Base-by-base conservation (phyloP, 2,113 vertebrate genomes). In the Halichoeres trimaculatus region DNA sequence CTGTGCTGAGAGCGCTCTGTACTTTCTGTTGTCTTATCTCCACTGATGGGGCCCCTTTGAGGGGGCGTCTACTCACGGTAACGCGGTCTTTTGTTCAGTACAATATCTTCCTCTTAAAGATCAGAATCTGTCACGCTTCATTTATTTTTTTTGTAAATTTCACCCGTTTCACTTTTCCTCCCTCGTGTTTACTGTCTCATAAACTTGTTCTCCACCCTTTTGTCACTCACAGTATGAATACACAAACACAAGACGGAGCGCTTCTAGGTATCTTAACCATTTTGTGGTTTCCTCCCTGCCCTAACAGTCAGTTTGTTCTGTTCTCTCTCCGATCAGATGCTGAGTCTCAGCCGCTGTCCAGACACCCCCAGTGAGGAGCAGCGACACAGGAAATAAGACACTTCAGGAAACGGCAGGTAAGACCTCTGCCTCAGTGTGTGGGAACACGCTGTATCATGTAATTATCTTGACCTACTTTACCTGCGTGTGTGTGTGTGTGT, bases 361-460 rank as follows among this genome's bases (percentile, higher is more conserved):
- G 71, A 85, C 34, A n/a, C 24, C 53, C 59, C 61, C 77, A 76
- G 36, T 50, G 50, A 81, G 81, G 53, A 87, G 74, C 76, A 83
- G 77, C 80, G 60, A 50, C 65, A 74, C 74, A 82, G 87, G 83
- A 87, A 90, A 78, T 92, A 90, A 81, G 60, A 70, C 36, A 74
- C 85, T 83, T 70, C 17, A 83, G 80, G 76, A 86, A 87, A 87
- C 57, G 50, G 76, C 88, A 90, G 90, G 93, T 94, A 91, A 81
- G 40, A 23, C 30, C 0, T 62, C 2, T 55, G 9, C 67, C 17
- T 1, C 19, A 7, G 12, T 17, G 55, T 35, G 69, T 19, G 53
- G 35, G 66, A 26, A 45, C 62, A 43, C 62, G 65, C 66, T 58
- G 23, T 43, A 62, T 76, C 71, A 70, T 70, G 64, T 57, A 69